phyloP scores from a whole-genome alignment of 1,140 invertebrate genomes.

The Colletes latitarsis region DNA sequence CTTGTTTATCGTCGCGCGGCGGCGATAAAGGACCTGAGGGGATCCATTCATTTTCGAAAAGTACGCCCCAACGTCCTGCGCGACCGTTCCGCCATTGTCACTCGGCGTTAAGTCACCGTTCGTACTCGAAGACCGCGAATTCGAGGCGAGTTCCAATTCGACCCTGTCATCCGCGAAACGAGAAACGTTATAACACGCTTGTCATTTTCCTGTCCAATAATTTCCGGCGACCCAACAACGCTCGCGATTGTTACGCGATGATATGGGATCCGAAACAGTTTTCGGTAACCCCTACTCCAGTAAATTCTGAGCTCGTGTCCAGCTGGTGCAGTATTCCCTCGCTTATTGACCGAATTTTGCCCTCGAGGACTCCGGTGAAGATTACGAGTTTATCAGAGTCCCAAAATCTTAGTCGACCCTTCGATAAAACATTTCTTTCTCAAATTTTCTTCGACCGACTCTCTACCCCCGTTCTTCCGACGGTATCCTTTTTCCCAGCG shows the following conservation, averaged over 20 bases:
- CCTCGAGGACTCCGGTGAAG: too few species aligned
- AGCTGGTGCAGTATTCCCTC: too few species aligned
- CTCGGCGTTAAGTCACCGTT: conserved; percentile 7
- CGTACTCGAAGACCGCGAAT: neutral
- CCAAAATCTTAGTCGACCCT: too few species aligned
- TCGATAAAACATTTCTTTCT: neutral
- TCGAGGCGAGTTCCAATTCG: conserved; percentile 1
- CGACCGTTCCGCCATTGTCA: neutral
- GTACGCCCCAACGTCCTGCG: neutral
- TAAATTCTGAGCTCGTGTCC: neutral
- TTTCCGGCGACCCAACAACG: neutral
- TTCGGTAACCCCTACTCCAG: neutral
- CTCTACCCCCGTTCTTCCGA: neutral
- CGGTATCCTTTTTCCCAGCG: neutral
- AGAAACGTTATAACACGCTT: conserved; percentile 4
- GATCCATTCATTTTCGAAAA: neutral
- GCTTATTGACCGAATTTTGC: too few species aligned
- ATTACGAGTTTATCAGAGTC: too few species aligned
- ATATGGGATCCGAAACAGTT: neutral
- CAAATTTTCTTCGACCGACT: conserved; percentile 48
- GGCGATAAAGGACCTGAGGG: conserved; percentile 22
- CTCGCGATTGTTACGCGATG: neutral
- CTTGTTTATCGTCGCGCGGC: conserved; percentile 17
- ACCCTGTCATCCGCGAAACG: conserved; percentile 3
- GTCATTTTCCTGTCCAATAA: conserved; percentile 36